These are phyloP conservation scores for Campylomormyrus tamandua DNA, from an alignment of 2,113 vertebrate genomes.

Conservation along the genomic window DNA sequence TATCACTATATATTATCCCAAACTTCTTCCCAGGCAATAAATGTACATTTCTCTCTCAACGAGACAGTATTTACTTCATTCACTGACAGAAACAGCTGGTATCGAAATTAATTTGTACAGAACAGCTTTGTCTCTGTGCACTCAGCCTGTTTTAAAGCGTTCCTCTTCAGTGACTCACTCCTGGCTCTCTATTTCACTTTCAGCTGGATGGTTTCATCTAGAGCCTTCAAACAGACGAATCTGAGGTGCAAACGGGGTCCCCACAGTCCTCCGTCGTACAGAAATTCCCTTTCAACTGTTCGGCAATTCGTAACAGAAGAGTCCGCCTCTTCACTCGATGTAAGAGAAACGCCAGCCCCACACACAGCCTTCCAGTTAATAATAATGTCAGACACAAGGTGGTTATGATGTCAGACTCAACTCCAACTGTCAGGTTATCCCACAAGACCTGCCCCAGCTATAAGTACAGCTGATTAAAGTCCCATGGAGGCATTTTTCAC, in stretches of 20 bases:
- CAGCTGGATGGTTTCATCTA: background rate
- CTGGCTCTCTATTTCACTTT: background rate
- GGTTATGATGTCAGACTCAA: background rate
- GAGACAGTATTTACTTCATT: background rate
- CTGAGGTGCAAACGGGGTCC: background rate
- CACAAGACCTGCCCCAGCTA: background rate
- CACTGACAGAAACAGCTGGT: background rate
- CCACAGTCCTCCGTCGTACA: background rate
- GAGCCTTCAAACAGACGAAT: background rate
- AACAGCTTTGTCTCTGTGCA: background rate
- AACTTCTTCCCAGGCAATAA: background rate
- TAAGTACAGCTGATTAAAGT: background rate
- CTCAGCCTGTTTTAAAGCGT: background rate
- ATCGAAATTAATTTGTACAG: background rate
- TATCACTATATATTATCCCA: background rate
- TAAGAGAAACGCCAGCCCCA: background rate
- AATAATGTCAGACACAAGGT: background rate
- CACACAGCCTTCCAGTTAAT: background rate
- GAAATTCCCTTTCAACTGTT: background rate
- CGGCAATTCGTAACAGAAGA: background rate
- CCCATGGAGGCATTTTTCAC: background rate
- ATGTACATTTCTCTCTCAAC: background rate
- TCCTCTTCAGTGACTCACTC: slow-evolving; percentile 15
- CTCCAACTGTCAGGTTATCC: background rate
- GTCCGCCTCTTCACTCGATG: background rate